Base-by-base conservation (phyloP, 2,113 vertebrate genomes). In the Rhadina sibilatrix region DNA sequence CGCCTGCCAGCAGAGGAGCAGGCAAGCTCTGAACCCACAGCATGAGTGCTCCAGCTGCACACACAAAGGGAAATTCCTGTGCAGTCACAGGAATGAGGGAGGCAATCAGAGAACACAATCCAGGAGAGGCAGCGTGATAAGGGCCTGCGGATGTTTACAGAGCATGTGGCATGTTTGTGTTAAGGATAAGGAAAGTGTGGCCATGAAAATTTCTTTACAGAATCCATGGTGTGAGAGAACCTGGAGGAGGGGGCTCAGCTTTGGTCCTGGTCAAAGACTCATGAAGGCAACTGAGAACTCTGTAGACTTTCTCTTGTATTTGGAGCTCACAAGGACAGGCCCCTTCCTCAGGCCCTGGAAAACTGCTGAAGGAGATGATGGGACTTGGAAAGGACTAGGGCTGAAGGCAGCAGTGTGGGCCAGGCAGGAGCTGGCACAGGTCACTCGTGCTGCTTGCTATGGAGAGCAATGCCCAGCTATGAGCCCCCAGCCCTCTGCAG, bases 391-490 rank as follows among this genome's bases (percentile, higher is more conserved):
- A 63, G 22, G 31, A 15, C 13, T 8, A 40, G 56, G 64, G n/a
- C 54, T 64, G n/a, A 18, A 30, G 1, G 20, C 23, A 50, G 19
- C 18, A 7, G 25, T 22, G 15, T 12, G 18, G 5, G 31, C 54
- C 0, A 0, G 57, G 54, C 24, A 37, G 63, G 35, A 83, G 49
- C 33, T 1, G 66, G 37, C 19, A 22, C 2, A 0, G 3, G 5
- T 30, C 6, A 5, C 12, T 56, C 0, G 0, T 12, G 42, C 56
- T 13, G 40, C 19, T 35, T 27, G 21, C 52, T 6, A 1, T 40
- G 2, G 20, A 3, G 5, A 10, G 5, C 42, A 17, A 33, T 10
- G 21, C 35, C 52, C 28, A 21, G 38, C 40, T 2, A 0, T 0
- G 7, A 2, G 11, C 8, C 37, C 1, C 2, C 2, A 2, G 30